These are phyloP conservation scores for Chondrosia reniformis DNA, from an alignment of 37 sponge, comb jelly and placozoan species.

Conservation along the genomic window DNA sequence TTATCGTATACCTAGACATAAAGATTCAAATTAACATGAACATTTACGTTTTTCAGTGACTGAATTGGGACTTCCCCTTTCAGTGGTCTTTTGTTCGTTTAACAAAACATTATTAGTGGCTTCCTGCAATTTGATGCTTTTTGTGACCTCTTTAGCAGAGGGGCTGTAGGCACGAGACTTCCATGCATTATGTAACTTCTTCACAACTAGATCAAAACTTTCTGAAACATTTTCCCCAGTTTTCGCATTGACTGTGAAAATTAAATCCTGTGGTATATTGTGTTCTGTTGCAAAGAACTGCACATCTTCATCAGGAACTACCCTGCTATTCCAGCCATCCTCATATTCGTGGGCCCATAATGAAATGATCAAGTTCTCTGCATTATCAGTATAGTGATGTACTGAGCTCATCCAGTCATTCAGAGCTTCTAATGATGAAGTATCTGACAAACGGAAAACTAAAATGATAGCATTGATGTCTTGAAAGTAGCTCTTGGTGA, in stretches of 20 bases:
- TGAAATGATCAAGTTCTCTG: neutral
- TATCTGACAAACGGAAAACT: neutral
- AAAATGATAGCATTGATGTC: neutral
- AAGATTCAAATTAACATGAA: too few species aligned
- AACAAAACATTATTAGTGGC: too few species aligned
- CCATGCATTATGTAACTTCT: neutral
- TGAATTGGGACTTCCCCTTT: too few species aligned
- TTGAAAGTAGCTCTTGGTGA: slow-evolving; percentile 15
- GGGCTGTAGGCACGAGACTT: neutral
- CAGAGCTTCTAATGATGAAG: neutral
- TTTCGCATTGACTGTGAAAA: slow-evolving; percentile 10
- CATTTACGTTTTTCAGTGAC: too few species aligned
- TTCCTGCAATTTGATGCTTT: neutral
- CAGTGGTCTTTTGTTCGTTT: too few species aligned
- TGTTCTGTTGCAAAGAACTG: neutral
- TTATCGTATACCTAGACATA: too few species aligned
- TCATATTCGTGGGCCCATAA: slow-evolving; percentile 8
- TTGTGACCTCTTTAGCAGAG: neutral
- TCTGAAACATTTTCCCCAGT: neutral
- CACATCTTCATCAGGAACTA: neutral
- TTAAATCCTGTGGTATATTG: neutral
- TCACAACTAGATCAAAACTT: neutral
- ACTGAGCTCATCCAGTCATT: slow-evolving; percentile 8
- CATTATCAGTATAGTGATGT: neutral
- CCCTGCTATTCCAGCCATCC: neutral